Evolutionary conservation across 2,888 invertebrate genomes (phyloP).

Genomic region (Clepsis dumicolana): DNA sequence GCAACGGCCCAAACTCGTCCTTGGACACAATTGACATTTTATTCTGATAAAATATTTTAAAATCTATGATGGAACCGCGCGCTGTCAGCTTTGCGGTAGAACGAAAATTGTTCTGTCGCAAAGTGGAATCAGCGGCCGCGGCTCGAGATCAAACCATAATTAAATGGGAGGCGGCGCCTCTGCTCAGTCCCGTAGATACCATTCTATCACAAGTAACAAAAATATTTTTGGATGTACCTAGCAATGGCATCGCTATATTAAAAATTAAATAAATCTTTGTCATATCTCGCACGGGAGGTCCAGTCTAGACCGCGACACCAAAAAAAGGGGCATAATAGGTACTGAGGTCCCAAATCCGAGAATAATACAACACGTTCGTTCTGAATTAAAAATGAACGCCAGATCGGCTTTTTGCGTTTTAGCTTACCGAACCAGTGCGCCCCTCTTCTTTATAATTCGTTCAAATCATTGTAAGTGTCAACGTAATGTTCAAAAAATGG

Average conservation of each 20-base stretch:
- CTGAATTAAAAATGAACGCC: background rate
- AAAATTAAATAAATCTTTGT: conserved; percentile 43
- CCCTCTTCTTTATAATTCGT: conserved; percentile 9
- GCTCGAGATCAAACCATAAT: conserved; percentile 74
- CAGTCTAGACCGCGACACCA: conserved; percentile 24
- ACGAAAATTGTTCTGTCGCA: background rate
- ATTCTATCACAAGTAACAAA: conserved; percentile 63
- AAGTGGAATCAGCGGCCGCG: conserved; percentile 57
- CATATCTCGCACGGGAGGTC: conserved; percentile 40
- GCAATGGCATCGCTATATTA: conserved; percentile 58
- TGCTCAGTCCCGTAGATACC: conserved; percentile 49
- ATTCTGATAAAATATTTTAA: conserved; percentile 74
- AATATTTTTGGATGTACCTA: conserved; percentile 58
- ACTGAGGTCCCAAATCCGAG: background rate
- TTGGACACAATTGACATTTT: conserved; percentile 72
- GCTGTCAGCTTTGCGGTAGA: conserved; percentile 45
- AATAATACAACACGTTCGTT: too few relatives aligned
- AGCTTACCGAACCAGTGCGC: background rate
- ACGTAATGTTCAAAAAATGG: conserved; percentile 59
- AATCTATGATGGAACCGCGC: conserved; percentile 76
- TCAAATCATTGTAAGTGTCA: conserved; percentile 41
- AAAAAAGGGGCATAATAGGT: conserved; percentile 5
- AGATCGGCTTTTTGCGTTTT: background rate
- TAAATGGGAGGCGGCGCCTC: conserved; percentile 33
- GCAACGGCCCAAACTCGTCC: conserved; percentile 54